A percentile compares a stretch with the other conserved stretches of the same genome.
Evolutionary conservation across 2,888 invertebrate genomes (phyloP).

Genomic region (Pyrrhia umbra): DNA sequence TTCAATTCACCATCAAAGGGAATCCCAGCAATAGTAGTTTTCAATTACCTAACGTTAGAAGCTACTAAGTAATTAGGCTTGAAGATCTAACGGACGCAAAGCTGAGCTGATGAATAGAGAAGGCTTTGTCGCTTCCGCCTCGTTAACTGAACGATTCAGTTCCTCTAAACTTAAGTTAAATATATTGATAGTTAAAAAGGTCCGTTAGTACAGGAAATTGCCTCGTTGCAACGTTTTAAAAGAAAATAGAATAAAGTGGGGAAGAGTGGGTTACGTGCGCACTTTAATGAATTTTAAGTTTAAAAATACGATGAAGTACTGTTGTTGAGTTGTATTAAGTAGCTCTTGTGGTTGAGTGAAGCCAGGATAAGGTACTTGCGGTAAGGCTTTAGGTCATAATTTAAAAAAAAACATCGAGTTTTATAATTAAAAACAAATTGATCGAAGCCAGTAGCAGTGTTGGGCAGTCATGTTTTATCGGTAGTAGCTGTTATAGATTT

Average conservation of each 20-base stretch:
- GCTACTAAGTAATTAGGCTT: slow-evolving; percentile 43
- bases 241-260: background rate
- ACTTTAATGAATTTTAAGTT: background rate
- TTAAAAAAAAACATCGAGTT: too few relatives aligned
- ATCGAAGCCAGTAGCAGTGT: too few relatives aligned
- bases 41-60: slow-evolving; percentile 30
- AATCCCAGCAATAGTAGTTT: slow-evolving; percentile 5
- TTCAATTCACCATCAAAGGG: slow-evolving; percentile 14
- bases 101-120: slow-evolving; percentile 41
- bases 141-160: slow-evolving; percentile 19
- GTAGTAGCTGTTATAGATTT: too few relatives aligned
- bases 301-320: background rate
- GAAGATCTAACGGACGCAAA: slow-evolving; percentile 18
- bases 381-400: too few relatives aligned
- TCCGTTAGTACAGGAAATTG: background rate
- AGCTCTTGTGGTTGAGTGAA: too few relatives aligned
- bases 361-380: too few relatives aligned
- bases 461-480: too few relatives aligned
- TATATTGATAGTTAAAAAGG: slow-evolving; percentile 18
- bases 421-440: too few relatives aligned
- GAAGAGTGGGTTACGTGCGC: background rate
- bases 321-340: background rate
- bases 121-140: slow-evolving; percentile 8
- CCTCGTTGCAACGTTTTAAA: background rate
- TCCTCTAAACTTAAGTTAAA: slow-evolving; percentile 11